Evolutionary conservation across 2,113 vertebrate genomes (phyloP).

Genomic region (Trogon melanurus): DNA sequence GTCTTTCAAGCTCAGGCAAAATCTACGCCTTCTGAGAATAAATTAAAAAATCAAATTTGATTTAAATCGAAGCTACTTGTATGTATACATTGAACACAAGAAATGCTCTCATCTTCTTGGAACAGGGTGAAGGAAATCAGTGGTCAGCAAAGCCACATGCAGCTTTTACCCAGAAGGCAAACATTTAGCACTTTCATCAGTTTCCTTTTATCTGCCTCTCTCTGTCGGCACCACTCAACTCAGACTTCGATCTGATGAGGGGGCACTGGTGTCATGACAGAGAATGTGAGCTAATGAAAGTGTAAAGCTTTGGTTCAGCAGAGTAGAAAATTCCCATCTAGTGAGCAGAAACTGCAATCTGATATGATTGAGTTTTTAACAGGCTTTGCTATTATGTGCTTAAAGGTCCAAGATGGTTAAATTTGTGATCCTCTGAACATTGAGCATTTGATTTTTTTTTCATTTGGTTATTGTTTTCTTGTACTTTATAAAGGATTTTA

Average conservation of each 20-base stretch:
- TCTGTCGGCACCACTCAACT: constrained; percentile 69
- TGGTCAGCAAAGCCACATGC: background rate
- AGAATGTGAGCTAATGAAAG: constrained; percentile 88
- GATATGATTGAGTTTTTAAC: constrained; percentile 75
- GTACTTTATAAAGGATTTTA: background rate
- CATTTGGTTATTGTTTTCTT: background rate
- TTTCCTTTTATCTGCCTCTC: constrained; percentile 34
- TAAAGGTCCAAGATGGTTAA: background rate
- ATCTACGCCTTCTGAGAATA: background rate
- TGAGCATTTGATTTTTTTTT: background rate
- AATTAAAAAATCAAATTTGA: background rate
- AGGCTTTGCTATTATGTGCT: background rate
- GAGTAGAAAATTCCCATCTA: constrained; percentile 87
- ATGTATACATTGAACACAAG: background rate
- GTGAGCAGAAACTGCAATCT: constrained; percentile 79
- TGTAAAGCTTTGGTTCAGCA: constrained; percentile 82
- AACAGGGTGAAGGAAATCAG: background rate
- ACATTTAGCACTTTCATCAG: constrained; percentile 33
- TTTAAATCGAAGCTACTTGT: background rate
- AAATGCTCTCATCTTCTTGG: background rate
- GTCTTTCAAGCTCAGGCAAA: background rate
- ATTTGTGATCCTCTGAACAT: background rate
- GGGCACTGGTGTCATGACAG: constrained; percentile 79
- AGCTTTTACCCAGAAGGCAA: constrained; percentile 33
- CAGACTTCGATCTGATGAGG: constrained; percentile 66